phyloP scores from a whole-genome alignment of 2,113 vertebrate genomes.

The Tachysurus fulvidraco region DNA sequence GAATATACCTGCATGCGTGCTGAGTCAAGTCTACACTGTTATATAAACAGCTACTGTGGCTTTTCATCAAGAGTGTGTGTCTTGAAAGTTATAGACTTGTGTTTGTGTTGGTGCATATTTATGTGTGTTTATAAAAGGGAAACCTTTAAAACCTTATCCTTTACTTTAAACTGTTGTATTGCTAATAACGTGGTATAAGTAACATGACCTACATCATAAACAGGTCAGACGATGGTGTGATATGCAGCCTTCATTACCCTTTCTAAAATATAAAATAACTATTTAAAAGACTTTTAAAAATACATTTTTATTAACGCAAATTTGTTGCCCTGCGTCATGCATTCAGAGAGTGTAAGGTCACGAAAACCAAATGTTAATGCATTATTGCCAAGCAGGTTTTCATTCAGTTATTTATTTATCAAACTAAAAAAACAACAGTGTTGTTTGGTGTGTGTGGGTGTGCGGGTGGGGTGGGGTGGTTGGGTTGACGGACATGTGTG shows the following conservation, averaged over 20 bases:
- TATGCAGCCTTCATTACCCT: neutral
- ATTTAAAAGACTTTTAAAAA: too few species aligned
- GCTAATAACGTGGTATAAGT: neutral
- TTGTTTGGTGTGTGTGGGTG: neutral
- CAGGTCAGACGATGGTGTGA: neutral
- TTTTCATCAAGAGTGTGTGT: conserved; percentile 48
- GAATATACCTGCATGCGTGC: conserved; percentile 64
- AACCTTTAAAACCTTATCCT: neutral
- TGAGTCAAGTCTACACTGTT: conserved; percentile 55
- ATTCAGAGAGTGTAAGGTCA: too few species aligned
- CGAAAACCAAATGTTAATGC: neutral
- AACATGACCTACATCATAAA: neutral
- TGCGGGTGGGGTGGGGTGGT: conserved; percentile 18
- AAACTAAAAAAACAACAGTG: too few species aligned
- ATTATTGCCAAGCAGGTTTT: neutral
- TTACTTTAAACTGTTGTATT: neutral
- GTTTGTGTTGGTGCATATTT: conserved; percentile 3
- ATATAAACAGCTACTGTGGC: conserved; percentile 46
- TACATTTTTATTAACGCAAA: too few species aligned
- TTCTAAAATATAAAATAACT: too few species aligned
- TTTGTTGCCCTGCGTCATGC: too few species aligned
- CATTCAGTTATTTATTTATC: neutral
- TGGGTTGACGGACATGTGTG: neutral
- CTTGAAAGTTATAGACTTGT: neutral
- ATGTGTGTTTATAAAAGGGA: neutral